Base-by-base conservation (phyloP, 2,888 invertebrate genomes). In the Drosophila recens region DNA sequence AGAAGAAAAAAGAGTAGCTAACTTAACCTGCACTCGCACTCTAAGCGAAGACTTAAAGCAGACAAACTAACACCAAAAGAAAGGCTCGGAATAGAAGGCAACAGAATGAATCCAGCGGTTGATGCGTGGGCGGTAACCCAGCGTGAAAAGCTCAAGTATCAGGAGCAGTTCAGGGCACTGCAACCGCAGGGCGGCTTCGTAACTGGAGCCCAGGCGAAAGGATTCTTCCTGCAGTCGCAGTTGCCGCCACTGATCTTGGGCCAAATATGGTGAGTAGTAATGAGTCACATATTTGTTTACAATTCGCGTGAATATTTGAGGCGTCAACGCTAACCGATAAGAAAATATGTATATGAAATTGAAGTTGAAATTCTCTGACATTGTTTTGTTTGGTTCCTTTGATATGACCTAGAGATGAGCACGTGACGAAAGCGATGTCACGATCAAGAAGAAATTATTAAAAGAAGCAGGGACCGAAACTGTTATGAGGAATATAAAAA, bases 201-300 rank as follows among this genome's bases (percentile, higher is more conserved):
- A 13, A 97, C 97, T 17, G 99, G 98, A 0, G 97, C 96, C 64
- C 98, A 98, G 91, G 99, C 98, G 0, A 97, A 98, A 93, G 95
- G 96, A 56, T 98, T 99, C 91, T 96, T 99, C 91, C 93, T 99
- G 72, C 97, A 96, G 93, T 98, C 98, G 0, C 98, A 98, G 90
- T 94, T 99, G 73, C 97, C 98, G 6, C 97, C 98, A 0, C 94
- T 95, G 3, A 93, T 98, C 58, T 94, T 99, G 46, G 99, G 98
- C 4, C 97, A 98, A 92, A 98, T 99, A 92, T 99, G 99, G 99
- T 97, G 94, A 93, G 92, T n/a, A n/a, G n/a, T 89, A 42, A 62
- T 75, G 48, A 67, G 33, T 57, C 65, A 63, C n/a, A 46, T 63
- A 52, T 53, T 57, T 48, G 27, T 56, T 58, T 23, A 23, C 13